Percentiles rank a stretch among this genome's conserved stretches.
Evolutionary conservation across 2,888 invertebrate species (phyloP).

Genomic region (Torymus auratus): DNA sequence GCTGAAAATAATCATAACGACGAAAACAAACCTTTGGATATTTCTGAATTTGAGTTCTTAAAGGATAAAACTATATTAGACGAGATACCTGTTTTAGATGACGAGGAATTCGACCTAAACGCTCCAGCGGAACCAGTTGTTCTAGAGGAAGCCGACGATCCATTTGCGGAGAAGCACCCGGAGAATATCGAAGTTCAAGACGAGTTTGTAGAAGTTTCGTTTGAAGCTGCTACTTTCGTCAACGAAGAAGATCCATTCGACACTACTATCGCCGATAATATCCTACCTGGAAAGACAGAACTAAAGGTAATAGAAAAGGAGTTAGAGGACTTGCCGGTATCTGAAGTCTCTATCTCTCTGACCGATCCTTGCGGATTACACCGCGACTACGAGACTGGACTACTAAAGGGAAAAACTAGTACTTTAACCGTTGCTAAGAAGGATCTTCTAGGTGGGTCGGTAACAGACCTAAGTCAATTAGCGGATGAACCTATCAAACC

Average conservation of each 20-base stretch:
- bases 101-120: slow-evolving; percentile 70
- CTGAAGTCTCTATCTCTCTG: slow-evolving; percentile 80
- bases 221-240: slow-evolving; percentile 75
- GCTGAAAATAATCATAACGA: neutral
- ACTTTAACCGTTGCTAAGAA: slow-evolving; percentile 73
- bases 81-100: slow-evolving; percentile 73
- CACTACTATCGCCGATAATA: slow-evolving; percentile 88
- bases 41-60: slow-evolving; percentile 79
- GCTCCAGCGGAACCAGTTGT: slow-evolving; percentile 59
- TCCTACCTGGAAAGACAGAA: slow-evolving; percentile 83
- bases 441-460: slow-evolving; percentile 87
- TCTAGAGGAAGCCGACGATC: slow-evolving; percentile 74
- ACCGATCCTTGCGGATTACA: slow-evolving; percentile 81
- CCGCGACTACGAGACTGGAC: slow-evolving; percentile 72
- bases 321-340: slow-evolving; percentile 79
- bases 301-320: slow-evolving; percentile 80
- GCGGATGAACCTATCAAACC: slow-evolving; percentile 84
- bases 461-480: slow-evolving; percentile 85
- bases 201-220: slow-evolving; percentile 73
- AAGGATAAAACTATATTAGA: slow-evolving; percentile 72
- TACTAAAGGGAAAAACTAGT: slow-evolving; percentile 62
- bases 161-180: slow-evolving; percentile 77
- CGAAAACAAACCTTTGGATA: slow-evolving; percentile 65
- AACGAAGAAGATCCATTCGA: slow-evolving; percentile 89
- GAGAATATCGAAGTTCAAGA: slow-evolving; percentile 68